Evolutionary conservation across 2,888 invertebrate genomes (phyloP), one percentile per base, ranked within the genome.

Genomic region (Kryphioiulus occultus): DNA sequence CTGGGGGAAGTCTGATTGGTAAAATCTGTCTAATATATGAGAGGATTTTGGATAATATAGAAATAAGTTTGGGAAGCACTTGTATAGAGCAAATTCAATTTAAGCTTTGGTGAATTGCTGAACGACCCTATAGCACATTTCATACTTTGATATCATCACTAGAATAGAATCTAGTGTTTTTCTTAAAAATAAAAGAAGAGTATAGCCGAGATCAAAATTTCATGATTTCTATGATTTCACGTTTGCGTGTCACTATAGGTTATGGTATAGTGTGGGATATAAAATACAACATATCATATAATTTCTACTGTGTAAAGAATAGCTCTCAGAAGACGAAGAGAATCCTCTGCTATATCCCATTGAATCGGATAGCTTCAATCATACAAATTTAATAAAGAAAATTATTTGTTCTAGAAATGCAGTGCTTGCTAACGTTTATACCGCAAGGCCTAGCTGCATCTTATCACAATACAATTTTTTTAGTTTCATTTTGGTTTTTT

Each of bases 351-450:
- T 68, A 68, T 68, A 68, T 10, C 68, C 68, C 68, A 26, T 68
- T 68, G 26, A 68, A 22, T 68, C 22, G 68, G 68, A 68, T 68
- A 12, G 68, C 68, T 68, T 68, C 68, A 68, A 68, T 68, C 68
- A 26, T 26, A 68, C 68, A 68, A 68, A 68, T 68, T 68, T 68
- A 68, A 68, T 68, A 68, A 68, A 68, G 68, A 68, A 68, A 68
- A 68, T 68, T 26, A 68, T 68, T 68, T 68, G 68, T 68, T 68
- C n/a, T 68, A 68, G 68, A 68, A 68, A n/a, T 12, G 68, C 22
- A 1, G 26, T 26, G 68, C 26, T 68, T 26, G 26, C 68, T 68
- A n/a, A n/a, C 9, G 26, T n/a, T 22, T 26, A 26, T 68, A 10
- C 68, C 68, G 68, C 68, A 26, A 22, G 26, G 1, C n/a, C 26